These are phyloP conservation scores for Steinernema hermaphroditum DNA, from an alignment of 2,888 invertebrate species.

Conservation along the genomic window DNA sequence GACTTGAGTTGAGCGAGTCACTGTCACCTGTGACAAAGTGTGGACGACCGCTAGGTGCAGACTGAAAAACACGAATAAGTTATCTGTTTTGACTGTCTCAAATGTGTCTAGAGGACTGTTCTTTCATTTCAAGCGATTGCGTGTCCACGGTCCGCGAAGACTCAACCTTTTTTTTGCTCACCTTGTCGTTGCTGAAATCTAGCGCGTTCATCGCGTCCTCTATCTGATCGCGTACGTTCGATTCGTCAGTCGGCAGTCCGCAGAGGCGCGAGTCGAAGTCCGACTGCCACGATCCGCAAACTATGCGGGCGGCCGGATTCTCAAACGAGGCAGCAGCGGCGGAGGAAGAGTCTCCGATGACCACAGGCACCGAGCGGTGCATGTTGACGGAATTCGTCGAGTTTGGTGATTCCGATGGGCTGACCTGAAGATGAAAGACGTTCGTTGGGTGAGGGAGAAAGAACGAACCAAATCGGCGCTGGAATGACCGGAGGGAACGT, in stretches of 20 bases:
- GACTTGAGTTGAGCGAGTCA: conserved; percentile 17
- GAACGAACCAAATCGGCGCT: conserved; percentile 44
- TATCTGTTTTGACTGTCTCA: not conserved
- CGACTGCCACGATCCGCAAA: conserved; percentile 58
- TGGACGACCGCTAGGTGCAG: not conserved
- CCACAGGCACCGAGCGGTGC: conserved; percentile 44
- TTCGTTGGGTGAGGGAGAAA: not conserved
- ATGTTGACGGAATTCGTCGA: conserved; percentile 7
- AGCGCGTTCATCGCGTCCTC: conserved; percentile 53
- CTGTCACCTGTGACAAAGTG: not conserved
- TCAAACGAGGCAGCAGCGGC: conserved; percentile 36
- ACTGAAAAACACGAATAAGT: not conserved
- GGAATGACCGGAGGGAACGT: conserved; percentile 36
- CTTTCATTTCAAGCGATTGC: too few relatives aligned
- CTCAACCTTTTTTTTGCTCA: too few relatives aligned
- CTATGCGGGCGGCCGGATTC: conserved; percentile 43
- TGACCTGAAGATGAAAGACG: conserved; percentile 34
- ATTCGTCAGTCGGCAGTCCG: not conserved
- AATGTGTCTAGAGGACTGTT: too few relatives aligned
- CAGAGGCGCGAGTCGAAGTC: conserved; percentile 38
- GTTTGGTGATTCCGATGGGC: conserved; percentile 37
- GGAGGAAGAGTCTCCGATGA: conserved; percentile 48
- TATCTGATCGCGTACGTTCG: conserved; percentile 41
- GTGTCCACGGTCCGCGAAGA: too few relatives aligned
- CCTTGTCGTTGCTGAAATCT: conserved; percentile 31